phyloP scores from a whole-genome alignment of 2,113 vertebrate genomes.

The Periophthalmus modestus region DNA sequence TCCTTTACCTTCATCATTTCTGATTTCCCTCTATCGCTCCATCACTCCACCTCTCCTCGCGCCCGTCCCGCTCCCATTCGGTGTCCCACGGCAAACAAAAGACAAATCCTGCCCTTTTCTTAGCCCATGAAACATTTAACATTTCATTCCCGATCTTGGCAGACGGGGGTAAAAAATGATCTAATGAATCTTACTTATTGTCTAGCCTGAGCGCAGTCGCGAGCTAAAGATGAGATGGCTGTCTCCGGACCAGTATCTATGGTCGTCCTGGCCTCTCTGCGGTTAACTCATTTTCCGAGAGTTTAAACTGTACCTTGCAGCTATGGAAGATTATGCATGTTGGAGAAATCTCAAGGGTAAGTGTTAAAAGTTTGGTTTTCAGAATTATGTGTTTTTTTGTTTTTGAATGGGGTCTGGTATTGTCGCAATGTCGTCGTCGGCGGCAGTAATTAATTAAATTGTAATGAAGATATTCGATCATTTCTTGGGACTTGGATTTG shows the following conservation, averaged over 20 bases:
- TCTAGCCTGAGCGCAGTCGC: conserved; percentile 88
- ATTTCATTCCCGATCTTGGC: conserved; percentile 99
- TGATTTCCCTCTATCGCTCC: conserved; percentile 55
- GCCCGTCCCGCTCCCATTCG: conserved; percentile 27
- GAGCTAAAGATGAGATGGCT: conserved; percentile 81
- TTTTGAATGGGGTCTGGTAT: not conserved
- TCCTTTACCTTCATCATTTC: conserved; percentile 36
- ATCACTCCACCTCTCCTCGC: conserved; percentile 21
- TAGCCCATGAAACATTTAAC: conserved; percentile 99
- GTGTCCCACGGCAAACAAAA: conserved; percentile 86
- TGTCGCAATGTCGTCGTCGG: not conserved
- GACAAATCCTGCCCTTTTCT: conserved; percentile 98
- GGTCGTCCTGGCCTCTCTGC: conserved; percentile 65
- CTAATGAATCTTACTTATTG: conserved; percentile 99
- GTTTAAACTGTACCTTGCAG: conserved; percentile 56
- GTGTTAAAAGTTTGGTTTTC: not conserved
- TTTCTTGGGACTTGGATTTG: too few species aligned
- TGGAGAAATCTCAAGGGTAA: conserved; percentile 12
- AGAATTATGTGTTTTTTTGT: not conserved
- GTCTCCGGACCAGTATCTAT: conserved; percentile 67
- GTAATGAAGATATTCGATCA: too few species aligned
- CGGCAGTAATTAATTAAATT: too few species aligned
- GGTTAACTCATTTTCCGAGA: conserved; percentile 42
- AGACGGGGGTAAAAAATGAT: conserved; percentile 98
- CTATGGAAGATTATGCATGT: conserved; percentile 21